Percentiles rank a stretch among this genome's conserved stretches.
Conservation (phyloP, 1,140 invertebrate genomes). For the Drosophila micromelanica region DNA sequence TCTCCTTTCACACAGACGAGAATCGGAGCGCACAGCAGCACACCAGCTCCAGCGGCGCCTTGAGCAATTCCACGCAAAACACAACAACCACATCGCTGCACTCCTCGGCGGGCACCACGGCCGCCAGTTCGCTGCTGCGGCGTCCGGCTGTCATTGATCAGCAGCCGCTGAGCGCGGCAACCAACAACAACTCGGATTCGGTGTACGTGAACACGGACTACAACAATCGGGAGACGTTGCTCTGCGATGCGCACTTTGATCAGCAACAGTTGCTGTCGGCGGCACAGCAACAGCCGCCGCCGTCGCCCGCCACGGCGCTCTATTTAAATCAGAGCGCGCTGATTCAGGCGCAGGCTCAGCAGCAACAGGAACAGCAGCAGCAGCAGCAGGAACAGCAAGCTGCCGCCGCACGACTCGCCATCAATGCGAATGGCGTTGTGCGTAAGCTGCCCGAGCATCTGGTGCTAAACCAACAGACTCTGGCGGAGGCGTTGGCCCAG, state of each 20-base stretch:
- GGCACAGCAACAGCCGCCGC: conserved; percentile 68
- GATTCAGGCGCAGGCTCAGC: conserved; percentile 62
- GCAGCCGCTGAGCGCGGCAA: conserved; percentile 45
- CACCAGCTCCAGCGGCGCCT: conserved; percentile 69
- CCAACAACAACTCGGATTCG: conserved; percentile 72
- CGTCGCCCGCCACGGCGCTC: conserved; percentile 68
- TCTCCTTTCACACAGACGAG: conserved; percentile 55
- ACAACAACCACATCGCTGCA: conserved; percentile 78
- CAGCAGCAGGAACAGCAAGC: conserved; percentile 4
- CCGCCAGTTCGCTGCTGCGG: conserved; percentile 42
- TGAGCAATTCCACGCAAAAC: conserved; percentile 76
- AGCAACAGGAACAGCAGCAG: conserved; percentile 11
- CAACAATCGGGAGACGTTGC: conserved; percentile 69
- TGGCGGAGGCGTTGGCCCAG: conserved; percentile 58
- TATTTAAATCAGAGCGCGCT: conserved; percentile 75
- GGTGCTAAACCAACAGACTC: conserved; percentile 64
- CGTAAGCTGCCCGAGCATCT: conserved; percentile 82
- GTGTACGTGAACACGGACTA: conserved; percentile 80
- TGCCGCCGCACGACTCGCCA: conserved; percentile 53
- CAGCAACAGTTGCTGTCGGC: conserved; percentile 67
- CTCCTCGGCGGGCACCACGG: conserved; percentile 60
- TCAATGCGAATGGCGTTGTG: conserved; percentile 72
- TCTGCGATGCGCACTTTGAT: conserved; percentile 72
- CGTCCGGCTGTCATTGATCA: conserved; percentile 66
- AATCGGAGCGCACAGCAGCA: conserved; percentile 68